Evolutionary conservation across 2,113 vertebrate species (phyloP), one percentile per base, ranked within the genome.

Genomic region (Campylomormyrus numenius): DNA sequence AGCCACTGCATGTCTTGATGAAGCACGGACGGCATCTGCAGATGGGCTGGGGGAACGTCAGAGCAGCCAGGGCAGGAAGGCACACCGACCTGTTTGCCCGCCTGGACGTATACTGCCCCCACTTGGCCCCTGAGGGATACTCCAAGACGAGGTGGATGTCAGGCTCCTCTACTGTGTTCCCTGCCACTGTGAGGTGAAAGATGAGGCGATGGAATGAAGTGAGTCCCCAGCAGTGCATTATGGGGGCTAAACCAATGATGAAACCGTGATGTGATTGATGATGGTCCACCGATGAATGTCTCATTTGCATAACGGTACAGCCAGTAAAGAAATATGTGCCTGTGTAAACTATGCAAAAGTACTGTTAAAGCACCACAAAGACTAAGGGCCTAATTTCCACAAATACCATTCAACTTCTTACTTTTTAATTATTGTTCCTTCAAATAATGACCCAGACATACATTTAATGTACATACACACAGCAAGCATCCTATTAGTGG

Each of bases 71-170:
- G 53, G 91, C 53, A 48, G 74, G 6, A n/a, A 35, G 17, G 3
- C 2, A 1, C 15, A 77, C 91, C 56, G 15, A 97, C 97, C 97
- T 96, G 94, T 97, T 97, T 45, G 96, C 97, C 92, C 97, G 95
- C n/a, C 94, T 94, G 19, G 97, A 95, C 0, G 94, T 95, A 53
- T 96, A 96, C 3, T 66, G 92, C 0, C 96, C 96, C 97, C 97
- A 97, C 86, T 88, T 93, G 5, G 95, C 94, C 15, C 96, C 96
- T 85, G 95, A 92, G 21, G 96, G 95, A 93, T 97, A 97, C 93
- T 97, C 96, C 89, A 97, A 90, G 91, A 97, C 96, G 89, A 97
- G 92, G 90, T 97, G 96, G 88, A 97, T 97, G 90, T 97, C 96
- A 90, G 96, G 95, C 91, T 97, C 96, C 35, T 96, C 95, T 74